Conservation (phyloP, 53 echinoderm and acorn worm species). For the Henricia sp. region DNA sequence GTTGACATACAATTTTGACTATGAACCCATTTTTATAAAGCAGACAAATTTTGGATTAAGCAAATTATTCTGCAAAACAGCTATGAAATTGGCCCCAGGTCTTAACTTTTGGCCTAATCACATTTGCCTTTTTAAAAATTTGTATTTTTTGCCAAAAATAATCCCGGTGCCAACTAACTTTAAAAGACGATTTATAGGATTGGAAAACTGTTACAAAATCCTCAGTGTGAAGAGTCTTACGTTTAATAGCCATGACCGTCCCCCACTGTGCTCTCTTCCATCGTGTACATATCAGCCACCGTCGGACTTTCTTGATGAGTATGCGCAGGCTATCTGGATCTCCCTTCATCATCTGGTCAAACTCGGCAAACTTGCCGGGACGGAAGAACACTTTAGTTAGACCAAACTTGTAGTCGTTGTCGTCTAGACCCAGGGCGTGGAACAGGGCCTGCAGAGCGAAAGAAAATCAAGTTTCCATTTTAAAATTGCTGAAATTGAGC, state of each 20-base stretch:
- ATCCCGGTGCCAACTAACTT: no score
- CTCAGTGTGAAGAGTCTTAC: slow-evolving; percentile 61
- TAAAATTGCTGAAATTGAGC: no score
- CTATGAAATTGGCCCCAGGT: no score
- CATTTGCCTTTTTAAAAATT: no score
- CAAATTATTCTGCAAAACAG: no score
- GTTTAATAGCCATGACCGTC: slow-evolving; percentile 92
- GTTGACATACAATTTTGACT: no score
- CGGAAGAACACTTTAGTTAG: slow-evolving; percentile 99
- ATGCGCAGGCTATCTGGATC: slow-evolving; percentile 84
- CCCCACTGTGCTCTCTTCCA: slow-evolving; percentile 97
- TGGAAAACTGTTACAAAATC: no score
- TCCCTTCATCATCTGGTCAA: slow-evolving; percentile 94
- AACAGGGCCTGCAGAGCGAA: slow-evolving; percentile 82
- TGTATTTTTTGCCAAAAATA: no score
- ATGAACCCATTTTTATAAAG: no score
- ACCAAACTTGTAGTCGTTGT: slow-evolving; percentile 96
- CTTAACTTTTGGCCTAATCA: no score
- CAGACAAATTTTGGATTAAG: no score
- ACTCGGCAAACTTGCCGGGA: slow-evolving; percentile 98
- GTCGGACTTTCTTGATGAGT: slow-evolving; percentile 93
- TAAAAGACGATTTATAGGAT: no score
- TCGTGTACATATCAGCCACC: slow-evolving; percentile 94
- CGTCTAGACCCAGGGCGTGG: slow-evolving; percentile 95
- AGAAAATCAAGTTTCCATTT: background rate